These are phyloP conservation scores for Amiota communis DNA, from an alignment of 2,888 invertebrate species.

Conservation along the genomic window DNA sequence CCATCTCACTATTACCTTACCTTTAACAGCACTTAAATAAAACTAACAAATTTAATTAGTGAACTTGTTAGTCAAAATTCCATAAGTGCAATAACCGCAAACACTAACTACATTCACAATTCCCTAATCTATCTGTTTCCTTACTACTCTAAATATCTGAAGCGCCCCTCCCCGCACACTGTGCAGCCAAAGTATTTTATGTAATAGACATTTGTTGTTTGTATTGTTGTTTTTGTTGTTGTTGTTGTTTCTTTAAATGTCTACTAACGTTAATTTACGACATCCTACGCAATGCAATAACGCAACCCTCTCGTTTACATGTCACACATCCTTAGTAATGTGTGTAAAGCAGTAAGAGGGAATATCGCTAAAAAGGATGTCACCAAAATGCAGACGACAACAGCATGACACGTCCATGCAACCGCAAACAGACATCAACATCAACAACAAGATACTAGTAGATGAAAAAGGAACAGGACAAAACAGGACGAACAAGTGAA, in stretches of 20 bases:
- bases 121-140: not conserved
- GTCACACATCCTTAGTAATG: conserved; percentile 2
- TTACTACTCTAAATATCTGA: not conserved
- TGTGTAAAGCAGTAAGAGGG: too few species aligned
- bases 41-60: too few species aligned
- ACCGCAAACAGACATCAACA: conserved; percentile 14
- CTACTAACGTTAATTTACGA: conserved; percentile 28
- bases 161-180: too few species aligned
- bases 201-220: conserved; percentile 11
- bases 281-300: conserved; percentile 22
- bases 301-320: conserved; percentile 24
- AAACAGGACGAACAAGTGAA: not conserved
- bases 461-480: not conserved
- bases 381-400: conserved; percentile 22
- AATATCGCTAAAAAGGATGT: conserved; percentile 23
- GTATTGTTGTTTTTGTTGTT: conserved; percentile 13
- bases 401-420: conserved; percentile 39
- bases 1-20: too few species aligned
- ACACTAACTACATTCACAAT: not conserved
- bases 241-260: conserved; percentile 8
- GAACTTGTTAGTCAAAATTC: too few species aligned
- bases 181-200: not conserved
- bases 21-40: too few species aligned
- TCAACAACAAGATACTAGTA: not conserved
- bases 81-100: too few species aligned